Evolutionary conservation across 1,140 invertebrate species (phyloP), one percentile per base, ranked within the genome.

Genomic region (Drosophila nigrodunni): DNA sequence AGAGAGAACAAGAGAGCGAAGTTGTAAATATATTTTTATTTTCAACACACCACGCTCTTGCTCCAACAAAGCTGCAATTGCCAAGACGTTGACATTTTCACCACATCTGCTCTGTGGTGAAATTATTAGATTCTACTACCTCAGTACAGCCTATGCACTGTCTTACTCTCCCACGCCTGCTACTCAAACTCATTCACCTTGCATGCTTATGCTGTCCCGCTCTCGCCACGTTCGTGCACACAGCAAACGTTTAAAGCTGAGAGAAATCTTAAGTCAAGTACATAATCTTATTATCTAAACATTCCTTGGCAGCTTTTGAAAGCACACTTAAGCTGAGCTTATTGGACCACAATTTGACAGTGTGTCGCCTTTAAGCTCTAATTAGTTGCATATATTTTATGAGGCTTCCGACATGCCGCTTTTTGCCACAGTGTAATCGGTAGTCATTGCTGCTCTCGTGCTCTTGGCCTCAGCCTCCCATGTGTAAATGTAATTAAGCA

Each of bases 401-500:
- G 41, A 46, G 57, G 57, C 37, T 41, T 43, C 41, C 37, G n/a
- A 34, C 4, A 54, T 35, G 15, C 52, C 11, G 49, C 21, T 43
- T 43, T 37, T 52, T 50, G 15, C 9, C 25, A n/a, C 62, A 59
- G 46, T 59, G 62, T 67, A 73, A 39, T 13, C 30, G 50, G 46
- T 34, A 44, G 41, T 11, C 35, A 44, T 7, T 59, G 37, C 18
- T 47, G 35, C 49, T 21, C 47, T 41, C 34, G 35, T 60, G 43
- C 44, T 11, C 52, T 2, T 34, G 7, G n/a, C 46, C 46, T 62
- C 67, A 52, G 71, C 62, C 62, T 55, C 49, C 77, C 44, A 89
- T 83, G 80, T 89, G 80, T 85, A 89, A 88, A 88, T 85, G 85
- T 88, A 89, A 88, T 88, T 88, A 88, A 88, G 78, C 73, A 77